Percentiles rank a stretch among this genome's conserved stretches.
These are phyloP conservation scores for Chymomyza caudatula DNA, from an alignment of 2,888 invertebrate species.

Conservation along the genomic window DNA sequence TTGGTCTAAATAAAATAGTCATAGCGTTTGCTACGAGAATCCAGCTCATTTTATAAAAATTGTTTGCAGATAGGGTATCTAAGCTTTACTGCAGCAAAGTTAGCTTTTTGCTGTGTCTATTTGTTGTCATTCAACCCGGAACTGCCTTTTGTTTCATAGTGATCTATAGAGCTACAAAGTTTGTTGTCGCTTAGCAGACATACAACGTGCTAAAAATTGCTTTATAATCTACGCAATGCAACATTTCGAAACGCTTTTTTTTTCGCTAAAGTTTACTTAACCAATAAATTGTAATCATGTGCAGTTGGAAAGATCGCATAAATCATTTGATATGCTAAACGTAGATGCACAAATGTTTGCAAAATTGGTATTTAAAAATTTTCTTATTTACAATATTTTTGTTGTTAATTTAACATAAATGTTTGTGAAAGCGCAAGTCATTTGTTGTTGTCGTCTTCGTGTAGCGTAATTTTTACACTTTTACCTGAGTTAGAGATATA, in stretches of 20 bases:
- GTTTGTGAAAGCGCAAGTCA: conserved; percentile 66
- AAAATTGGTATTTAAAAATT: background rate
- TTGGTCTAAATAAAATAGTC: too few species aligned
- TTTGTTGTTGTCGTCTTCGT: conserved; percentile 2
- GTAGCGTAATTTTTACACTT: conserved; percentile 63
- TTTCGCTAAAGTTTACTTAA: background rate
- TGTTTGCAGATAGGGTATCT: too few species aligned
- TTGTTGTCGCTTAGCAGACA: background rate
- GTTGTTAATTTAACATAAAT: conserved; percentile 19
- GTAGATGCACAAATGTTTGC: background rate
- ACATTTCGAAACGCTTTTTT: too few species aligned
- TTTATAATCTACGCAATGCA: conserved; percentile 25
- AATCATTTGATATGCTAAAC: conserved; percentile 26
- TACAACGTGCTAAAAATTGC: conserved; percentile 7
- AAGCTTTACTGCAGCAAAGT: background rate
- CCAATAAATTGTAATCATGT: background rate
- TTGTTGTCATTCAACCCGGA: conserved; percentile 64
- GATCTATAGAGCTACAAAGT: background rate
- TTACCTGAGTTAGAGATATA: conserved; percentile 41
- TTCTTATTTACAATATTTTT: conserved; percentile 14
- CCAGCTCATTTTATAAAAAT: too few species aligned
- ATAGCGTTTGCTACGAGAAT: too few species aligned
- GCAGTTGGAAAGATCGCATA: conserved; percentile 9
- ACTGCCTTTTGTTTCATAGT: conserved; percentile 24
- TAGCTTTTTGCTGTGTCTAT: conserved; percentile 20